These are phyloP conservation scores for Drymonia ruficornis DNA, from an alignment of 2,888 invertebrate species.

Conservation along the genomic window DNA sequence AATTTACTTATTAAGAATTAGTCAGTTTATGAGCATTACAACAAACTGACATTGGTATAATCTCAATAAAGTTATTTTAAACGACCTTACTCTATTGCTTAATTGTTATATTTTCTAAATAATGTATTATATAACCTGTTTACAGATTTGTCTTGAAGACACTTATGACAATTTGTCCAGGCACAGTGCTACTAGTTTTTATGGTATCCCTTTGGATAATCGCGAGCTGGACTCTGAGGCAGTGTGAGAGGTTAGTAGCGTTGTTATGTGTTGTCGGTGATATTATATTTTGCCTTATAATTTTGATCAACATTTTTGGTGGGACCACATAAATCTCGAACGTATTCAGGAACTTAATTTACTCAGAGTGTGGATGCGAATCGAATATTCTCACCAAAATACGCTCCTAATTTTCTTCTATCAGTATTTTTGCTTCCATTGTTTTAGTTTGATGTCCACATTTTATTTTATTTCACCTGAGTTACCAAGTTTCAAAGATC, in stretches of 20 bases:
- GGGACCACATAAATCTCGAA: constrained; percentile 16
- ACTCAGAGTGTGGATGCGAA: constrained; percentile 32
- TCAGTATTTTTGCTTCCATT: constrained; percentile 64
- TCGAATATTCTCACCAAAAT: constrained; percentile 31
- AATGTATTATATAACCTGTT: constrained; percentile 21
- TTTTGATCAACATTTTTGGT: constrained; percentile 23
- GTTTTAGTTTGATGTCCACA: constrained; percentile 55
- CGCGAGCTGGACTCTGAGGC: constrained; percentile 99
- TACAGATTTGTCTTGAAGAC: constrained; percentile 96
- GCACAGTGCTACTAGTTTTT: constrained; percentile 98
- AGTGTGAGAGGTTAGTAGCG: constrained; percentile 96
- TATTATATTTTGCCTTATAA: constrained; percentile 36
- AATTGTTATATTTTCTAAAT: too few species aligned
- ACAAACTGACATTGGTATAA: too few species aligned
- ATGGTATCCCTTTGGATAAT: constrained; percentile 99
- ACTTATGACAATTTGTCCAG: constrained; percentile 99
- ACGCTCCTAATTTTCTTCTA: constrained; percentile 38
- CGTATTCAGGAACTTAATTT: constrained; percentile 30
- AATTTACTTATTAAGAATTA: too few species aligned
- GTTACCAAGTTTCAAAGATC: constrained; percentile 52
- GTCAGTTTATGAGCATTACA: too few species aligned
- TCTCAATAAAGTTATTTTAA: too few species aligned
- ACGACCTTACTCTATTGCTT: too few species aligned
- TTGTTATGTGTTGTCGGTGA: constrained; percentile 45
- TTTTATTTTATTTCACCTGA: constrained; percentile 50